Conservation (phyloP, 2,113 vertebrate species). For the Dicentrarchus labrax region DNA sequence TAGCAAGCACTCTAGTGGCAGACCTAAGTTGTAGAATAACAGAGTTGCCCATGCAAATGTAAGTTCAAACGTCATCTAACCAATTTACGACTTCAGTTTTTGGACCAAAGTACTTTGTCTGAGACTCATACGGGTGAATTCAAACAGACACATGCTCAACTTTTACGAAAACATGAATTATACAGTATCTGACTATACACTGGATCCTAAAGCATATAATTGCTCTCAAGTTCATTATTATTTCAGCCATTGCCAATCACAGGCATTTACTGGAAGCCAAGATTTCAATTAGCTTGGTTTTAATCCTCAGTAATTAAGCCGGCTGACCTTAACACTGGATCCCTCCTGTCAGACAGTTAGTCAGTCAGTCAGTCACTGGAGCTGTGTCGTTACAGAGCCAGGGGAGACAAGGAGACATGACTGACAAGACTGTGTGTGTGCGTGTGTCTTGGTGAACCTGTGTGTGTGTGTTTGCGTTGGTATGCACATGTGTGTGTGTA, state of each 20-base stretch:
- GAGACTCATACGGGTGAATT: neutral
- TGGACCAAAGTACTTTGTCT: neutral
- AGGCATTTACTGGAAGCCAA: constrained; percentile 70
- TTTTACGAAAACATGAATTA: constrained; percentile 56
- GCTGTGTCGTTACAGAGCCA: constrained; percentile 60
- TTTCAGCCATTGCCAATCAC: constrained; percentile 76
- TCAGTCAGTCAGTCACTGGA: constrained; percentile 68
- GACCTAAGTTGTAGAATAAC: neutral
- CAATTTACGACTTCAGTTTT: neutral
- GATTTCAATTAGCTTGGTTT: constrained; percentile 78
- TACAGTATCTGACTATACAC: constrained; percentile 49
- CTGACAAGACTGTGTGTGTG: constrained; percentile 60
- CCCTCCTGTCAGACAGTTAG: constrained; percentile 69
- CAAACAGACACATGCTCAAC: constrained; percentile 11
- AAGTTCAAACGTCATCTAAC: too few relatives aligned
- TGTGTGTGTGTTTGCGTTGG: neutral
- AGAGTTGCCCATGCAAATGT: neutral
- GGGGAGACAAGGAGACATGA: constrained; percentile 62
- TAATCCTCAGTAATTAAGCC: constrained; percentile 79
- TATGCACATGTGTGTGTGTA: constrained; percentile 27
- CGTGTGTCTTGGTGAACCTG: neutral
- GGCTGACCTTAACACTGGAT: constrained; percentile 80
- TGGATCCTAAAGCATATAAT: constrained; percentile 57
- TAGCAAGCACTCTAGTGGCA: neutral
- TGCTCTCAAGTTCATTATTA: constrained; percentile 72